Evolutionary conservation across 2,113 vertebrate genomes (phyloP).

Genomic region (Xiphophorus hellerii): DNA sequence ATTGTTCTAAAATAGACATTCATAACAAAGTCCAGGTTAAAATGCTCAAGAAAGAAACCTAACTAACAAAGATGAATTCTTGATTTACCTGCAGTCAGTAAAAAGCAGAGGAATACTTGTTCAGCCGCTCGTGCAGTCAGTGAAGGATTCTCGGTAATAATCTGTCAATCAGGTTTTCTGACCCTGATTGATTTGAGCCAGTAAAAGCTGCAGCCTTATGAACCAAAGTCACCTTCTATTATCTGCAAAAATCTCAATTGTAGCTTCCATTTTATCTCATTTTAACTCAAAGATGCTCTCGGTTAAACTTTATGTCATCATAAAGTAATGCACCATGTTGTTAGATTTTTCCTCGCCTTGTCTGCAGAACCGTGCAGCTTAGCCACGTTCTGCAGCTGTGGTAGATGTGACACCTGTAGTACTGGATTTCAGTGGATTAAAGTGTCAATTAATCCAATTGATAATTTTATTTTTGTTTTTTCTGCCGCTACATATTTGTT

Average conservation of each 20-base stretch:
- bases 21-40: not conserved
- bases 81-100: no score
- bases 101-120: no score
- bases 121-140: no score
- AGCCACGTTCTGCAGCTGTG: not conserved
- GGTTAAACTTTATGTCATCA: conserved; percentile 46
- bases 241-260: conserved; percentile 14
- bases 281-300: conserved; percentile 36
- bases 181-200: not conserved
- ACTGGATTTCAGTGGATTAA: not conserved
- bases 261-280: conserved; percentile 16
- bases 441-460: not conserved
- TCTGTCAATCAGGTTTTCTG: not conserved
- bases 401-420: not conserved
- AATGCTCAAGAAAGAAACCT: not conserved
- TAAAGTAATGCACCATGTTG: conserved; percentile 43
- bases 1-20: not conserved
- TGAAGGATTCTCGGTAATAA: no score
- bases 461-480: not conserved
- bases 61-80: not conserved
- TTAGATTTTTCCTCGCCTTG: not conserved
- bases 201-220: not conserved
- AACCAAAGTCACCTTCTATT: not conserved
- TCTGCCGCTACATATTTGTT: not conserved
- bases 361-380: not conserved